Evolutionary conservation across 2,888 invertebrate genomes (phyloP), one percentile per base, ranked within the genome.

Genomic region (Cotesia congregata): DNA sequence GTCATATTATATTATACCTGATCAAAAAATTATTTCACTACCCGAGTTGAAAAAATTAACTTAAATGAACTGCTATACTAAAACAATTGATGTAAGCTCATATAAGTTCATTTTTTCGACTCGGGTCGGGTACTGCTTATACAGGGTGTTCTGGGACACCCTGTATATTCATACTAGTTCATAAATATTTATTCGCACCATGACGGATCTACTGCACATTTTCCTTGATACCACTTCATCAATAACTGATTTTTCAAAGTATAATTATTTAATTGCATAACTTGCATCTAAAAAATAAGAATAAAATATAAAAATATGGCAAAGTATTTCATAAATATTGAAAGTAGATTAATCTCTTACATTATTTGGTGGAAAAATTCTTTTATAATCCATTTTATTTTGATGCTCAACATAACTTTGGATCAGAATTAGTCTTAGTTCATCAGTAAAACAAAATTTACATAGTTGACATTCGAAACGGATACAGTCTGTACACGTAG

Each of bases 151-250:
- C n/a, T n/a, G n/a, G n/a, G n/a, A n/a, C n/a, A n/a, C n/a, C n/a
- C n/a, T n/a, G n/a, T n/a, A 30, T 30, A 17, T 30, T 30, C 30
- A 30, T 30, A 30, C 30, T 30, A 2, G 30, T 30, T 30, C 30
- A 30, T 30, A 30, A 30, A 50, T 50, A 30, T 75, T 83, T 77
- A 86, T 72, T 80, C 80, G 87, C 98, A 98, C 96, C 97, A 98
- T 41, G 93, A 92, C 3, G 89, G 82, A 85, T 98, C 97, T 78
- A 92, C 90, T 81, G 93, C 91, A 87, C 98, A 98, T 91, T 98
- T 98, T 70, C 95, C 96, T 89, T 94, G 93, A 88, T 95, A 97
- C 98, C 98, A 98, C 78, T 93, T 90, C 71, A 93, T 91, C 87
- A 97, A 93, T 79, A 96, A 90, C 86, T 93, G 93, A 90, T 98